Evolutionary conservation across 1,140 invertebrate genomes (phyloP), one percentile per base, ranked within the genome.

Genomic region (Hirudo medicinalis): DNA sequence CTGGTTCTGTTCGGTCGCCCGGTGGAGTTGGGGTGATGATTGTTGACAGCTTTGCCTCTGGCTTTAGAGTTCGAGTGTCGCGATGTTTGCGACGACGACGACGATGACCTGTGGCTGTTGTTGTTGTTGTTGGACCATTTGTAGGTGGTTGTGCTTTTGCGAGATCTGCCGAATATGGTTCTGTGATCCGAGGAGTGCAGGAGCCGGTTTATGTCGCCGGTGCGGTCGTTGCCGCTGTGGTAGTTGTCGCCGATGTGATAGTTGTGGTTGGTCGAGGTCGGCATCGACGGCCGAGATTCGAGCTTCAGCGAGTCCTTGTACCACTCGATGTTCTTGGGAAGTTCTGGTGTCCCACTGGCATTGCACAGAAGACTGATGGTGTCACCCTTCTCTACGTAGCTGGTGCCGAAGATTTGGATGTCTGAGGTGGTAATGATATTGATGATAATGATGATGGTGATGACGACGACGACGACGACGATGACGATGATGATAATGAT

Each of bases 271-370:
- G 73, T 78, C 77, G 77, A 77, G 78, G 67, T 77, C 75, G 3
- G 78, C 72, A 69, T 79, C 76, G 19, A 78, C 76, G n/a, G 75
- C 25, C n/a, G 77, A 71, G 32, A 75, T 72, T 5, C 73, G 67
- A 36, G 72, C 73, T 27, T 71, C 70, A 20, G 71, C 72, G 77
- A 77, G 70, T 78, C 73, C 70, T 76, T 78, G 74, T 77, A 79
- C 78, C 78, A 79, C 55, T 78, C 76, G 3, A 79, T 73, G 71
- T 79, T 76, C 20, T 78, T 75, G 19, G 78, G 77, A 13, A 77
- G 75, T 29, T 77, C 76, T 13, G 74, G 71, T n/a, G 73, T 76
- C 15, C 77, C 78, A 0, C 76, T 78, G 15, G 77, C 76, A 55
- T 78, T 79, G 70, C 78, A 79, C 53, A 77, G 43, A 13, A 79